Evolutionary conservation across 2,888 invertebrate genomes (phyloP), one percentile per base, ranked within the genome.

Genomic region (Plagodis pulveraria): DNA sequence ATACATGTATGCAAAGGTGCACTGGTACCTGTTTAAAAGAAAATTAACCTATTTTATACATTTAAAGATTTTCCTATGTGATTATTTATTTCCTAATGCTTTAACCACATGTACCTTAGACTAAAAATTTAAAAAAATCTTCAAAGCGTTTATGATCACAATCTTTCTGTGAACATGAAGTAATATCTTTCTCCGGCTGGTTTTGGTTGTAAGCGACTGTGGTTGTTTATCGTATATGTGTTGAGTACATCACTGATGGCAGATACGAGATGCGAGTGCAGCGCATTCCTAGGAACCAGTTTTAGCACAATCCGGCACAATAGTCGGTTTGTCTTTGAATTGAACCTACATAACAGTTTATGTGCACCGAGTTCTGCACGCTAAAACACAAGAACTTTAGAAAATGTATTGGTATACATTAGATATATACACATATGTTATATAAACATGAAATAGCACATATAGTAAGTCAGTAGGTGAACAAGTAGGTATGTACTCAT

Each of bases 261-360:
- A 69, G 71, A 72, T 73, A 73, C 70, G 73, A 75, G 77, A 72
- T 77, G 73, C 68, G 72, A 73, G 66, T 67, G 71, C 73, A 74
- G 72, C 78, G 81, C 88, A 86, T 88, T 86, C 83, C 83, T 80
- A 77, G 74, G 78, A 89, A 89, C 89, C 76, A 80, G 89, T 89
- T 90, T 84, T 81, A 78, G 78, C 74, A 77, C 65, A 77, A 77
- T 75, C 78, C 73, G 71, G 70, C 72, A 75, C 76, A 75, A 76
- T 75, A 74, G 60, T 52, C 56, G 56, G 74, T 72, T 72, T 71
- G 61, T 62, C 46, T 58, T 58, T 61, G 63, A 50, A 22, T 22
- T 22, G 22, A 22, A 22, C 22, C 22, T 22, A 55, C 56, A 58
- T 67, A 69, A 65, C 63, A 64, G 65, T 63, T 62, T 58, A 55